Evolutionary conservation across 2,113 vertebrate genomes (phyloP).

Genomic region (Eurypyga helias): DNA sequence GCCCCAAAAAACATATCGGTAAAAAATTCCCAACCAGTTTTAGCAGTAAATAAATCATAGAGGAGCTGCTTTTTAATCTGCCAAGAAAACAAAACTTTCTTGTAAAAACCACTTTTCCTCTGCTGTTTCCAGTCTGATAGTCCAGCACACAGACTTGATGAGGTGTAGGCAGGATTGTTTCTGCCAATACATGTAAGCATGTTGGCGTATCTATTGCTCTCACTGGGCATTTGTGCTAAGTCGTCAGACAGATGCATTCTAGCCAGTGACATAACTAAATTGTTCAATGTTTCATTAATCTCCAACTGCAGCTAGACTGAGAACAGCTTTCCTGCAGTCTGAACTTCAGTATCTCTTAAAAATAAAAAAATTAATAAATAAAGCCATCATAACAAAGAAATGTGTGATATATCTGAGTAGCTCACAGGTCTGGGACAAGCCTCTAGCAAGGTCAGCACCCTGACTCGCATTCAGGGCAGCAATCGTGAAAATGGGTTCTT

Average conservation of each 20-base stretch:
- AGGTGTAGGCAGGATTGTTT: neutral
- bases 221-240: neutral
- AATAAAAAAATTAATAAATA: neutral
- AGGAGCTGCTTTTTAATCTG: neutral
- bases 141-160: neutral
- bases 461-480: neutral
- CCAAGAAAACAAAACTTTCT: neutral
- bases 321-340: neutral
- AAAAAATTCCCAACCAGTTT: neutral
- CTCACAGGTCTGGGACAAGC: neutral
- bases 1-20: neutral
- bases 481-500: neutral
- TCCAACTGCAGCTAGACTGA: neutral
- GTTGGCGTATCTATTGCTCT: neutral
- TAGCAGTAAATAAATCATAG: neutral
- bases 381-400: neutral
- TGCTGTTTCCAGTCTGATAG: neutral
- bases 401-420: neutral
- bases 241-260: neutral
- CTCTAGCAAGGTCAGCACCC: neutral
- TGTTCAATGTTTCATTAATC: neutral
- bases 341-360: neutral
- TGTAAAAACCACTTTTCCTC: neutral
- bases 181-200: neutral
- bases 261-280: neutral